phyloP scores from a whole-genome alignment of 2,888 invertebrate genomes.

The Darwinula stevensoni region DNA sequence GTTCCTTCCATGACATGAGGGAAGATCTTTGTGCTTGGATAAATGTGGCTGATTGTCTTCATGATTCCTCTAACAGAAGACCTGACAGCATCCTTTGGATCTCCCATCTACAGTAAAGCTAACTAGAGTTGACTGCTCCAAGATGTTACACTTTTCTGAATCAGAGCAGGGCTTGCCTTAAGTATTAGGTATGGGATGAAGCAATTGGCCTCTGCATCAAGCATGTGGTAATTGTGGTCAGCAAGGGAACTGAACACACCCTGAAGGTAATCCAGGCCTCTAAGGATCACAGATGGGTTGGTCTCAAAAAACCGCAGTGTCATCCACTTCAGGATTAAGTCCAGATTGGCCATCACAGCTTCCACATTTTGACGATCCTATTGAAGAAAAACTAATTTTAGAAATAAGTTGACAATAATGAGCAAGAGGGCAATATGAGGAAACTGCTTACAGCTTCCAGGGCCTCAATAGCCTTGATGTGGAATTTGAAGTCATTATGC shows the following conservation, averaged over 20 bases:
- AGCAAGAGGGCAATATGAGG: too few species aligned
- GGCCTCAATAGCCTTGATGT: constrained; percentile 76
- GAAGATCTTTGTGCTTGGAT: constrained; percentile 64
- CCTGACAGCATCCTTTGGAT: constrained; percentile 79
- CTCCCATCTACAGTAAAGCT: constrained; percentile 31
- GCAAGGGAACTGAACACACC: constrained; percentile 49
- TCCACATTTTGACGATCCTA: constrained; percentile 27
- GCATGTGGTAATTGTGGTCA: constrained; percentile 48
- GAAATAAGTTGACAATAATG: not conserved
- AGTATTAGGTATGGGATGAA: constrained; percentile 82
- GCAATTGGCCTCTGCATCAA: constrained; percentile 65
- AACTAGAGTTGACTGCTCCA: too few species aligned
- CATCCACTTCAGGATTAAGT: constrained; percentile 83
- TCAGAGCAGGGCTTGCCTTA: constrained; percentile 29
- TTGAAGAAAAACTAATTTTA: constrained; percentile 7
- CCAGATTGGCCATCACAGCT: constrained; percentile 61
- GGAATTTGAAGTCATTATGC: constrained; percentile 73
- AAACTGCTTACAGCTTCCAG: constrained; percentile 35
- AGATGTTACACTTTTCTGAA: not conserved
- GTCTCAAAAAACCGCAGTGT: constrained; percentile 93
- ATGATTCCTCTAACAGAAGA: constrained; percentile 60
- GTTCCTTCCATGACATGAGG: constrained; percentile 74
- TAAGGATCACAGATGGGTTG: constrained; percentile 82
- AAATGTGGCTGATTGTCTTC: constrained; percentile 51
- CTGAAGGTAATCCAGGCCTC: constrained; percentile 72